phyloP scores from a whole-genome alignment of 2,113 vertebrate species.

The Oryzias curvinotus region DNA sequence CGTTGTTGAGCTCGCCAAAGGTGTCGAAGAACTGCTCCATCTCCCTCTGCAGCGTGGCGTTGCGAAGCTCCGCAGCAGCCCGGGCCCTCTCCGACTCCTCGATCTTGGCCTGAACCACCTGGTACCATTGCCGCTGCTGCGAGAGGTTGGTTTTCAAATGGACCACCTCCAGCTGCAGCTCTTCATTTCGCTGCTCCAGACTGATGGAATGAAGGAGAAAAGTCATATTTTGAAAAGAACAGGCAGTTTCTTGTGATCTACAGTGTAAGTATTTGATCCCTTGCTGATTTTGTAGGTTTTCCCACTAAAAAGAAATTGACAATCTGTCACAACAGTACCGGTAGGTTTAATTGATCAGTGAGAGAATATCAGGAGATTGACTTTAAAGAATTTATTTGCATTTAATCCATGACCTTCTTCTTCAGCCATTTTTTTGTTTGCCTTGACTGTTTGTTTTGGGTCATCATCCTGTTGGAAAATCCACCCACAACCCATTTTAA shows the following conservation, averaged over 20 bases:
- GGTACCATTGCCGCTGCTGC: slow-evolving; percentile 76
- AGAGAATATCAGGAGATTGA: too few relatives aligned
- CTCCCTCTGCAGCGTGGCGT: slow-evolving; percentile 77
- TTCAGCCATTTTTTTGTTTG: too few relatives aligned
- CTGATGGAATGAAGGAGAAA: slow-evolving; percentile 50
- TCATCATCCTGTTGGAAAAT: too few relatives aligned
- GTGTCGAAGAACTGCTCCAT: slow-evolving; percentile 84
- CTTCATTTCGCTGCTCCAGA: slow-evolving; percentile 79
- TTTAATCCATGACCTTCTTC: background rate
- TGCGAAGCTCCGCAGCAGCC: slow-evolving; percentile 74
- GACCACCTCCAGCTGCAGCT: slow-evolving; percentile 71
- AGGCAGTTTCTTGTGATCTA: background rate
- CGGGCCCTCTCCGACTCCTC: slow-evolving; percentile 72
- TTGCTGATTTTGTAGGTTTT: too few relatives aligned
- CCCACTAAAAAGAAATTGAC: too few relatives aligned
- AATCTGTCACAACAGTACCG: too few relatives aligned
- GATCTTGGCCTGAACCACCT: slow-evolving; percentile 72
- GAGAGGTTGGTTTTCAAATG: slow-evolving; percentile 69
- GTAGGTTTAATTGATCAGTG: too few relatives aligned
- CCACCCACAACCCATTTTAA: too few relatives aligned
- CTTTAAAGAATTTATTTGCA: too few relatives aligned
- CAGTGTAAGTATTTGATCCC: too few relatives aligned
- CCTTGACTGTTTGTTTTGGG: too few relatives aligned
- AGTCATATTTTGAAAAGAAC: background rate
- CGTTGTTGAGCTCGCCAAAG: slow-evolving; percentile 78